Evolutionary conservation across 2,888 invertebrate species (phyloP), one percentile per base, ranked within the genome.

Genomic region (Silvanus unidentatus): DNA sequence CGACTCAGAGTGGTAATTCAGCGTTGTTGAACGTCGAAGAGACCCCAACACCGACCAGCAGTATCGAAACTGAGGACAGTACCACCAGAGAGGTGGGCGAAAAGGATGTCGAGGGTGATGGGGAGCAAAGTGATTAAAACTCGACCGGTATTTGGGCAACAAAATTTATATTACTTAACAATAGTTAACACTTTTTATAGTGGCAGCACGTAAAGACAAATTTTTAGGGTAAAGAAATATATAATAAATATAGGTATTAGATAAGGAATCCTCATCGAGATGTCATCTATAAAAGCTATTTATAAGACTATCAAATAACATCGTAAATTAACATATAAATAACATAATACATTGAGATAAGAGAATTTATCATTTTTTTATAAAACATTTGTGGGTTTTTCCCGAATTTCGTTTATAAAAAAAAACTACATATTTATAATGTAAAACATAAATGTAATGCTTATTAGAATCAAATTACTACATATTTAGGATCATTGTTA

Each of bases 51-150:
- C 78, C 78, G 3, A 77, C 78, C 1, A 77, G 77, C 59, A 77
- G 77, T 58, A 76, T 77, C 49, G 78, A 77, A 63, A 77, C 78
- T 1, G 78, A 78, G 54, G 78, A 78, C 51, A 77, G 77, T 43
- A 73, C 71, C 49, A 73, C 75, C 29, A 66, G 73, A 34, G 77
- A 77, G 53, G 76, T 77, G 38, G 75, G 74, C 13, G 78, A 78
- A 52, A 72, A 73, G 45, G 78, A 77, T 48, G 75, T 74, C 22
- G 78, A 78, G 58, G 77, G 76, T 32, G 78, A 78, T 59, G 76
- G 75, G 50, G 78, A 78, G 62, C 77, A 76, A 54, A 78, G 78
- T 64, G 78, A 78, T 64, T 74, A 69, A 70, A 65, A 47, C 49
- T 41, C 47, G 44, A 48, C 52, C 55, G 57, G 32, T 32, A 12